Base-by-base conservation (phyloP, 2,888 invertebrate genomes). In the Volucella inflata region DNA sequence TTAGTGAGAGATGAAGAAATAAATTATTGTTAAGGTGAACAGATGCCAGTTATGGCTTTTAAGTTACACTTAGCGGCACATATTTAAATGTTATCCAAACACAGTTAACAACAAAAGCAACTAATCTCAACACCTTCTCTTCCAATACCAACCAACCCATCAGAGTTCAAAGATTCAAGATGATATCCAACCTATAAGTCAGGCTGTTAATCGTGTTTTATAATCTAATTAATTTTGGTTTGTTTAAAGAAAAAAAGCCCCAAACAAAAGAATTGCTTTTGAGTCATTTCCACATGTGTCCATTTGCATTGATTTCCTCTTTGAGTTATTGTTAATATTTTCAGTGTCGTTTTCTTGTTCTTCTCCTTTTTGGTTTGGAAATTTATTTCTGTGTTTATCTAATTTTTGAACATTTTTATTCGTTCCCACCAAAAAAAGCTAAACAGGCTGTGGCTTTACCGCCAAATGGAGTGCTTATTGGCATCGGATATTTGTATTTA, bases 271-370 rank as follows among this genome's bases (percentile, higher is more conserved):
- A 51, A 74, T 51, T 38, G 21, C 64, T 44, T 74, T 75, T 75
- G 74, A 70, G 46, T 71, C 80, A 80, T 75, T 30, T 80, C 44
- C 65, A 60, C 50, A 38, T 50, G 51, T 44, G 46, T 68, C 79
- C 57, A 75, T 84, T 80, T 84, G 80, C 75, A 80, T 80, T 79
- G 55, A 60, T 80, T 84, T 84, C 75, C 70, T 70, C 80, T 70
- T 84, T 84, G 79, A 84, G 68, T 80, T 80, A 84, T 84, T 74
- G 84, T 84, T 80, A 80, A 84, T 80, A 84, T 60, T 80, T 80
- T 70, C 57, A 75, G 21, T 30, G 59, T 55, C 68, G 59, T 59
- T 59, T 44, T 60, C 48, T 60, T 65, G 9, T 40, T 40, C 4
- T 50, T 42, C 36, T 60, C 42, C 62, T 55, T 16, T 38, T 8